Evolutionary conservation across 2,113 vertebrate genomes (phyloP).

Genomic region (Romanogobio albipinnatus): DNA sequence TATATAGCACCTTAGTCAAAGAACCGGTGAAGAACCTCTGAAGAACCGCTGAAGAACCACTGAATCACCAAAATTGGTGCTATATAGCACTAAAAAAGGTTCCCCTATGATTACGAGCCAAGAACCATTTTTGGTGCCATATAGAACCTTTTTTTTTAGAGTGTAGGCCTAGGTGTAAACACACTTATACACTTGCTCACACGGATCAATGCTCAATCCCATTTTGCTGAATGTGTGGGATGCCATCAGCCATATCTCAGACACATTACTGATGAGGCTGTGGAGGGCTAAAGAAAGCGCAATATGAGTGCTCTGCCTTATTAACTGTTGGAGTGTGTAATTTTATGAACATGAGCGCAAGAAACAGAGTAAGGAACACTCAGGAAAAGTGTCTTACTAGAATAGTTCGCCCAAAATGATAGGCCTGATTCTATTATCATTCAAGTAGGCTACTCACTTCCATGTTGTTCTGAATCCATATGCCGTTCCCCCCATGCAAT

Average conservation of each 20-base stretch:
- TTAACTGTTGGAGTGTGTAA: background rate
- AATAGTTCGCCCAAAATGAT: background rate
- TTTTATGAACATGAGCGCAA: background rate
- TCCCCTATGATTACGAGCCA: no score
- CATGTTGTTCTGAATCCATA: background rate
- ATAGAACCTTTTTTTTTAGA: no score
- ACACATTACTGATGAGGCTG: background rate
- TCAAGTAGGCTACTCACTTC: no score
- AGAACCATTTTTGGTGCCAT: no score
- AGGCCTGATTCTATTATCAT: background rate
- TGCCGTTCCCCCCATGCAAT: no score
- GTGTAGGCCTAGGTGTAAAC: background rate
- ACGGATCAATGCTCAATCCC: conserved; percentile 25
- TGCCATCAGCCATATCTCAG: background rate
- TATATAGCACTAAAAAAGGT: no score
- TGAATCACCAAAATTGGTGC: no score
- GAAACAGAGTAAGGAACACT: background rate
- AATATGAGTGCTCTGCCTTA: background rate
- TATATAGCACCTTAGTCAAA: no score
- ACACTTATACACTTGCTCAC: background rate
- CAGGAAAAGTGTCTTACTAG: background rate
- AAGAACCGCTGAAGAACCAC: no score
- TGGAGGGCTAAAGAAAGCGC: background rate
- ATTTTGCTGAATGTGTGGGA: conserved; percentile 41
- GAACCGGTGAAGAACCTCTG: no score